Conservation (phyloP, 1,140 invertebrate genomes). For the Orius insidiosus region DNA sequence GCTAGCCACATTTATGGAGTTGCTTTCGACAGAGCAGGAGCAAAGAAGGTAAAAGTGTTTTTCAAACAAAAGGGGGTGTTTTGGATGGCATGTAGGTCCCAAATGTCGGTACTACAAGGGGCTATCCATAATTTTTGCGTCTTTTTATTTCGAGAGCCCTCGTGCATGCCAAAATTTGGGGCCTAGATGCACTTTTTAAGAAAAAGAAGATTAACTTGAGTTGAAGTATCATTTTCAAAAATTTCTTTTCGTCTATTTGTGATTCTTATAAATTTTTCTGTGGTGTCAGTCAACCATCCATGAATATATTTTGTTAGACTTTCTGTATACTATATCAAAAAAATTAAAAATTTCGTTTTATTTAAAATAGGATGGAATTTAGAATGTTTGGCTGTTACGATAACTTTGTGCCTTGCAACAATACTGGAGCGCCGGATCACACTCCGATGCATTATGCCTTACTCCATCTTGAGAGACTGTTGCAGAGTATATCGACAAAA, state of each 20-base stretch:
- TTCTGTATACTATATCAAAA: no score
- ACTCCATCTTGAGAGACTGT: constrained; percentile 44
- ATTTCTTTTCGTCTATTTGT: no score
- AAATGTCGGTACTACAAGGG: constrained; percentile 1
- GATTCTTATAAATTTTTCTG: no score
- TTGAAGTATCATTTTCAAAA: no score
- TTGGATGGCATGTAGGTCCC: constrained; percentile 3
- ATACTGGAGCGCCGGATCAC: constrained; percentile 54
- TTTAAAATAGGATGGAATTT: constrained; percentile 46
- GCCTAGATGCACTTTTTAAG: constrained; percentile 3
- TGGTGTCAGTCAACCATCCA: no score
- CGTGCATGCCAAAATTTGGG: constrained; percentile 1
- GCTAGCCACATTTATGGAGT: constrained; percentile 22
- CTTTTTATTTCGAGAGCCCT: background rate
- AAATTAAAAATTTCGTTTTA: constrained; percentile 1
- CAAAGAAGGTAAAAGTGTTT: constrained; percentile 20
- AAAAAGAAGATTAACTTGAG: no score
- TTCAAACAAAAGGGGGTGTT: background rate
- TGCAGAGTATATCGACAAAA: constrained; percentile 21
- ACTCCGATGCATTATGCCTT: constrained; percentile 45
- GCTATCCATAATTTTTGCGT: background rate
- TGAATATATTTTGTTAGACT: no score
- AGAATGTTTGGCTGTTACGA: constrained; percentile 71
- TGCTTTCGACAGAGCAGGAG: constrained; percentile 20
- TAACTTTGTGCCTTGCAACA: constrained; percentile 65